phyloP scores from a whole-genome alignment of 2,797 vertebrate species.

The Chiloscyllium punctatum region DNA sequence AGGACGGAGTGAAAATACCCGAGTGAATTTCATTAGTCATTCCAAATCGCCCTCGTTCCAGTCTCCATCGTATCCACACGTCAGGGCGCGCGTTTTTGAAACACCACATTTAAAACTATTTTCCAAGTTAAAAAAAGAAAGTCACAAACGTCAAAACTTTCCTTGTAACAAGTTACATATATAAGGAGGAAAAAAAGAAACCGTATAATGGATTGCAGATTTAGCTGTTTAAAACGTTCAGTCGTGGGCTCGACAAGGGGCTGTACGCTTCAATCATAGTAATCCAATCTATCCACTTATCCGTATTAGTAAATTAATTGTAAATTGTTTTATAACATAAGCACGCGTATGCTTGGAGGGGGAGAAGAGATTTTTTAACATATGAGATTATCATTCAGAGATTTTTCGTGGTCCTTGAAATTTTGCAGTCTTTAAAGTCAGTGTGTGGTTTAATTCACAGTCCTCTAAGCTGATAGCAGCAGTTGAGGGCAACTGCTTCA shows the following conservation, averaged over 20 bases:
- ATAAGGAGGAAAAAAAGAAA: not conserved
- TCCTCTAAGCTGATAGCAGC: not conserved
- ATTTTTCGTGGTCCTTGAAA: not conserved
- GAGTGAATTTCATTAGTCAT: not conserved
- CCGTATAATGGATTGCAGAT: not conserved
- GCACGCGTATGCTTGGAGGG: not conserved
- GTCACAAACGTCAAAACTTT: not conserved
- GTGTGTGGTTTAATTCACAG: not conserved
- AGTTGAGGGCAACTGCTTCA: not conserved
- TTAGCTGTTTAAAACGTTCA: not conserved
- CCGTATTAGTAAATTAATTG: constrained; percentile 31
- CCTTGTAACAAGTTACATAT: not conserved
- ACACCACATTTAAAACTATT: not conserved
- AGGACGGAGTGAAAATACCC: too few species aligned
- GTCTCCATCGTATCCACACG: not conserved
- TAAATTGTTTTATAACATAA: constrained; percentile 25
- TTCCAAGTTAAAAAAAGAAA: not conserved
- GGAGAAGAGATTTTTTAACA: not conserved
- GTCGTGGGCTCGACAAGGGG: not conserved
- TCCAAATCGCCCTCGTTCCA: not conserved
- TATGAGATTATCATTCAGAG: not conserved
- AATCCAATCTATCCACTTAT: constrained; percentile 28
- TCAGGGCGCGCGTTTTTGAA: not conserved
- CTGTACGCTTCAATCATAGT: constrained; percentile 8
- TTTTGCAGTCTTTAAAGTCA: not conserved